These are phyloP conservation scores for Aethina tumida DNA, from an alignment of 1,140 invertebrate genomes.

Conservation along the genomic window DNA sequence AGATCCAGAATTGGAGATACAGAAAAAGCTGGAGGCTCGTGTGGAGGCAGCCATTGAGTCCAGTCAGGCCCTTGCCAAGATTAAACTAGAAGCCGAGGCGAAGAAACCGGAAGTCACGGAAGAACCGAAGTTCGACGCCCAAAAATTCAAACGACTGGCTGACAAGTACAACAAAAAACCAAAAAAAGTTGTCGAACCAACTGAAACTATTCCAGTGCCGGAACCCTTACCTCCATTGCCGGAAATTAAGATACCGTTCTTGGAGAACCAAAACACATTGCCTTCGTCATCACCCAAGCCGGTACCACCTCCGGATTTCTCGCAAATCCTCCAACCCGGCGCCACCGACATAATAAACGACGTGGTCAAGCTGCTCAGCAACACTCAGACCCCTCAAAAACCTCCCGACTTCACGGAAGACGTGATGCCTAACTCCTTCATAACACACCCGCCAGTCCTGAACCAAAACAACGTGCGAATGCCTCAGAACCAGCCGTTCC, in stretches of 20 bases:
- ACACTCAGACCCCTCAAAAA: not conserved
- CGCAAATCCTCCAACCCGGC: constrained; percentile 16
- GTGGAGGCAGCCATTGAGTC: not conserved
- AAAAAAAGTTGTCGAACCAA: constrained; percentile 12
- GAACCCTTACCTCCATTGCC: constrained; percentile 8
- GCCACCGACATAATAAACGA: constrained; percentile 12
- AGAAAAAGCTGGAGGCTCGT: not conserved
- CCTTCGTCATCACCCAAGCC: constrained; percentile 5
- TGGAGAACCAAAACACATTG: constrained; percentile 2
- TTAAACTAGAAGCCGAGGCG: not conserved
- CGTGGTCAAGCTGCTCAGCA: constrained; percentile 12
- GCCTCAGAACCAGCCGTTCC: not conserved
- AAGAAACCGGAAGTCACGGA: not conserved
- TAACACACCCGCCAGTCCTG: constrained; percentile 1
- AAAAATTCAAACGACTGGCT: constrained; percentile 24
- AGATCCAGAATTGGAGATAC: not conserved
- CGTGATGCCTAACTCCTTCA: not conserved
- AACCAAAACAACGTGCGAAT: constrained; percentile 1
- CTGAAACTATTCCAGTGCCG: constrained; percentile 6
- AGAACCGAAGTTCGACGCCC: not conserved
- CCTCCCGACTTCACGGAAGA: not conserved
- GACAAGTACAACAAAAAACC: constrained; percentile 32
- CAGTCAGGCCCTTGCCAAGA: not conserved
- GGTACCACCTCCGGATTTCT: constrained; percentile 12
- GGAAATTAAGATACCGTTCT: constrained; percentile 7